Percentiles rank a stretch among this genome's conserved stretches.
Evolutionary conservation across 2,113 vertebrate genomes (phyloP).

Genomic region (Felis catus): DNA sequence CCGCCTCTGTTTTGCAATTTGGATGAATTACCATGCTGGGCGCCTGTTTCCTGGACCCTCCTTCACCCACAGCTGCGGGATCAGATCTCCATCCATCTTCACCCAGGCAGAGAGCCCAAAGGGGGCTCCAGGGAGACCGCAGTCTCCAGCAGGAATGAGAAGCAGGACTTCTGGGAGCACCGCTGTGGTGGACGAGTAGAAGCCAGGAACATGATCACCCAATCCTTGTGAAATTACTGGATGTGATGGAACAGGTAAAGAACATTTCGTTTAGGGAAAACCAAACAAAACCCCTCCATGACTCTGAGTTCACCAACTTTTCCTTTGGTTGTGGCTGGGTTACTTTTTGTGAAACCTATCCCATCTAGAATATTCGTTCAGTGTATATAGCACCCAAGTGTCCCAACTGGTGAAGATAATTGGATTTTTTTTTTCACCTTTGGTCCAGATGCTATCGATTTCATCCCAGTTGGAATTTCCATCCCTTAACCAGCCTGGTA

Average conservation of each 20-base stretch:
- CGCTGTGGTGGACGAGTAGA: neutral
- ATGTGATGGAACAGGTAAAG: slow-evolving; percentile 44
- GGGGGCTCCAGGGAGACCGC: neutral
- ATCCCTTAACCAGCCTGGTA: neutral
- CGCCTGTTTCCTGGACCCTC: slow-evolving; percentile 37
- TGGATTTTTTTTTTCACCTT: neutral
- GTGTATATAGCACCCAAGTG: neutral
- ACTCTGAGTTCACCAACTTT: neutral
- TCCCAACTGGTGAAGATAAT: neutral
- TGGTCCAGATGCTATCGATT: slow-evolving; percentile 27
- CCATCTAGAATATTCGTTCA: neutral
- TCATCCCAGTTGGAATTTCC: slow-evolving; percentile 38
- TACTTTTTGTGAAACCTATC: neutral
- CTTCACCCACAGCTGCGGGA: slow-evolving; percentile 39
- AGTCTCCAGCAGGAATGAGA: slow-evolving; percentile 47
- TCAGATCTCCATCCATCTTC: slow-evolving; percentile 68
- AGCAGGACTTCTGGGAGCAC: neutral
- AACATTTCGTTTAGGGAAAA: neutral
- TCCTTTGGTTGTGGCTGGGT: neutral
- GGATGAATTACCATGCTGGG: slow-evolving; percentile 27
- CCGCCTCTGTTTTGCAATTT: slow-evolving; percentile 52
- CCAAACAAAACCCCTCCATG: neutral
- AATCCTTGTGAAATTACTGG: neutral
- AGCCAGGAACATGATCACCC: neutral
- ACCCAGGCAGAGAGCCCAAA: neutral